Evolutionary conservation across 1,140 invertebrate species (phyloP).

Genomic region (Acromyrmex heyeri): DNA sequence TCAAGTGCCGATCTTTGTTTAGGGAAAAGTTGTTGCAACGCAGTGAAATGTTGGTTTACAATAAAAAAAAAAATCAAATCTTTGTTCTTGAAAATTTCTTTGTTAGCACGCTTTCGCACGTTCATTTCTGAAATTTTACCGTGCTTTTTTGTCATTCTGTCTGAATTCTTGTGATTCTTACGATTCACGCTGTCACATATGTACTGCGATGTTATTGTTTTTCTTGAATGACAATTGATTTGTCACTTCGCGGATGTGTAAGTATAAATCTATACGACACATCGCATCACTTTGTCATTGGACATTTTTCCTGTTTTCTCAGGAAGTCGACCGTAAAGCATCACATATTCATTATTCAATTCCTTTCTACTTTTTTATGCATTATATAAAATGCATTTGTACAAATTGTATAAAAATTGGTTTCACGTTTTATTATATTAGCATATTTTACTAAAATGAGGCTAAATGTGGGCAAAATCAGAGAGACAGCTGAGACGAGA

Average conservation of each 20-base stretch:
- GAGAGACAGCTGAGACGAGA: not conserved
- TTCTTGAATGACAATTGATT: not conserved
- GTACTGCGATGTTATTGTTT: conserved; percentile 8
- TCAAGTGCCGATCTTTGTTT: conserved; percentile 28
- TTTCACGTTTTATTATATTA: not conserved
- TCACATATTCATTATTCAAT: not conserved
- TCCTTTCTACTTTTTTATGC: not conserved
- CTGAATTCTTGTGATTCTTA: conserved; percentile 7
- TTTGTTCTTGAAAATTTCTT: conserved; percentile 1
- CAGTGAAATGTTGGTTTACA: not conserved
- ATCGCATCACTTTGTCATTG: not conserved
- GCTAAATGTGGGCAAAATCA: not conserved
- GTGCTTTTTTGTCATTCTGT: not conserved
- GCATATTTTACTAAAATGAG: not conserved
- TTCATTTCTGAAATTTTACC: conserved; percentile 18
- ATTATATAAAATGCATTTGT: not conserved
- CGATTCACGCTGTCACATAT: not conserved
- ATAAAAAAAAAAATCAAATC: not conserved
- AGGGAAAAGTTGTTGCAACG: not conserved
- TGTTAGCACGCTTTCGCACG: not conserved
- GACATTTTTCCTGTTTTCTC: not conserved
- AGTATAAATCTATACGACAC: not conserved
- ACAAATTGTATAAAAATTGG: not conserved
- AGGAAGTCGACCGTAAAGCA: not conserved
- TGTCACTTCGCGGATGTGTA: not conserved